These are phyloP conservation scores for Rhopalosiphum maidis DNA, from an alignment of 1,140 invertebrate species.

Conservation along the genomic window DNA sequence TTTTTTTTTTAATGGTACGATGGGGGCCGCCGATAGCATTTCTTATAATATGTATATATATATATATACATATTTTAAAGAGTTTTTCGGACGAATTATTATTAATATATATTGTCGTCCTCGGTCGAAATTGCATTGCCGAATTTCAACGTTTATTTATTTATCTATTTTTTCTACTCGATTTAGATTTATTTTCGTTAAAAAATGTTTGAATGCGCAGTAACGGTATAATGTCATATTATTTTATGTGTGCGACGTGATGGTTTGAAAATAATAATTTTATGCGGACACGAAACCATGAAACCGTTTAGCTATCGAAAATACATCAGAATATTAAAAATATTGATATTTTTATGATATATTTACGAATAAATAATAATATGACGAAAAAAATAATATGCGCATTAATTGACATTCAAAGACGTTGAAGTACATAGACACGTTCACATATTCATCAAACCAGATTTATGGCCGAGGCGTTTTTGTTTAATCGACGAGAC, in stretches of 20 bases:
- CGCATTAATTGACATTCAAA: not conserved
- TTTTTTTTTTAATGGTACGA: not conserved
- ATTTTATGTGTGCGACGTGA: not conserved
- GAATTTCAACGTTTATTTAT: not conserved
- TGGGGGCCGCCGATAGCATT: not conserved
- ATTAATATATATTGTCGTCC: not conserved
- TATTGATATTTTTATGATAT: not conserved
- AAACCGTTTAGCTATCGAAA: not conserved
- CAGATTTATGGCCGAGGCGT: not conserved
- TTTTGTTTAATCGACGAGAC: not conserved
- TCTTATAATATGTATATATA: not conserved
- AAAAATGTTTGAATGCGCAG: not conserved
- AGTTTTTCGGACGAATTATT: not conserved
- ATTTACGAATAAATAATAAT: not conserved
- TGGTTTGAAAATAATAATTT: not conserved
- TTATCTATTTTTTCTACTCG: not conserved
- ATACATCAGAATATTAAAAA: not conserved
- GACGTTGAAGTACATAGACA: not conserved
- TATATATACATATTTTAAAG: not conserved
- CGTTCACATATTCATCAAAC: not conserved
- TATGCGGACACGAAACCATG: not conserved
- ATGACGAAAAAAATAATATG: not conserved
- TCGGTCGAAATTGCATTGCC: not conserved
- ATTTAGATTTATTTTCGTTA: not conserved
- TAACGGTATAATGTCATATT: not conserved